A percentile compares a stretch with the other conserved stretches of the same genome.
Evolutionary conservation across 2,797 vertebrate genomes (phyloP).

Genomic region (Takifugu rubripes): DNA sequence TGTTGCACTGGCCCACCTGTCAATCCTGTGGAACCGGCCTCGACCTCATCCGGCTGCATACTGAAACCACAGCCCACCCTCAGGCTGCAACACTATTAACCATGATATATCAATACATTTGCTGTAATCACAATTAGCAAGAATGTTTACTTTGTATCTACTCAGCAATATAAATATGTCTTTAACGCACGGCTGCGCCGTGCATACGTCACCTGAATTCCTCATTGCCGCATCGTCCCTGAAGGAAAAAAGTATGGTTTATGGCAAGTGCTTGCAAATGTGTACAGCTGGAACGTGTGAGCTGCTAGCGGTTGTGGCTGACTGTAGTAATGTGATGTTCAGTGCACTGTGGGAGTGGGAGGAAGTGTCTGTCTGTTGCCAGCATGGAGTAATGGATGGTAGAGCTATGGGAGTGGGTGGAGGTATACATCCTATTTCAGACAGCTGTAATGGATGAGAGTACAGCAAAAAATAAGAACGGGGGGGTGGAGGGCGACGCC

Average conservation of each 20-base stretch:
- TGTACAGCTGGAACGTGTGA: conserved; percentile 40
- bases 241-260: conserved; percentile 43
- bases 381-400: conserved; percentile 72
- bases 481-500: conserved; percentile 46
- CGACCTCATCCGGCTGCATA: conserved; percentile 35
- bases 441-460: conserved; percentile 75
- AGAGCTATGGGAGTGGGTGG: conserved; percentile 71
- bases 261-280: conserved; percentile 45
- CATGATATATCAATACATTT: conserved; percentile 56
- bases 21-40: conserved; percentile 56
- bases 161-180: conserved; percentile 5
- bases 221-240: conserved; percentile 25
- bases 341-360: conserved; percentile 65
- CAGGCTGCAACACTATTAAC: conserved; percentile 48
- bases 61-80: conserved; percentile 35
- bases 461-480: conserved; percentile 58
- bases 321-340: conserved; percentile 66
- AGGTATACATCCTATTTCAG: conserved; percentile 69
- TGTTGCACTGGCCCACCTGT: conserved; percentile 69
- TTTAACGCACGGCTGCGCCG: conserved; percentile 21
- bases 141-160: conserved; percentile 24
- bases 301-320: conserved; percentile 41
- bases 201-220: conserved; percentile 29
- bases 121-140: conserved; percentile 53
- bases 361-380: conserved; percentile 68